These are phyloP conservation scores for Acleris laterana DNA, from an alignment of 2,888 invertebrate species.

Conservation along the genomic window DNA sequence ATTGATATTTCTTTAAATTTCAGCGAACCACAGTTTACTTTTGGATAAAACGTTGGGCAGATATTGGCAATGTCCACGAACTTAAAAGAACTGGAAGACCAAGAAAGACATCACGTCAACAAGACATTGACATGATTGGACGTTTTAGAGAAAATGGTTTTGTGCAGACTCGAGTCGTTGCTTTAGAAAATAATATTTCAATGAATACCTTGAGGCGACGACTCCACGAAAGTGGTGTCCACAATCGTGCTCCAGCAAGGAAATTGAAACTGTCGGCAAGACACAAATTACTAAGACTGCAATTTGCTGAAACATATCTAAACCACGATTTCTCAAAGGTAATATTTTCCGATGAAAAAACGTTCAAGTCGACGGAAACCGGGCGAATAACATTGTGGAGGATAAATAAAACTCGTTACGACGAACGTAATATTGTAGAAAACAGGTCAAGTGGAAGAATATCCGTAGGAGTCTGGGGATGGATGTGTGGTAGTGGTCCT, in stretches of 20 bases:
- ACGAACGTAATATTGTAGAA: conserved; percentile 3
- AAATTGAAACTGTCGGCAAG: conserved; percentile 27
- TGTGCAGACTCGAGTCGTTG: too few relatives aligned
- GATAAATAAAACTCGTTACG: conserved; percentile 20
- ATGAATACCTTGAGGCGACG: too few relatives aligned
- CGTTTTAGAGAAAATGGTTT: conserved; percentile 22
- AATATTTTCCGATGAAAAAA: background rate
- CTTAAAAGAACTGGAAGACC: conserved; percentile 1
- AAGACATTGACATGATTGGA: conserved; percentile 11
- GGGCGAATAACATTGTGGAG: conserved; percentile 27
- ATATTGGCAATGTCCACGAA: background rate
- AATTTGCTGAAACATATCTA: too few relatives aligned
- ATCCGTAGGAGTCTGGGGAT: conserved; percentile 18
- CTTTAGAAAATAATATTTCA: too few relatives aligned
- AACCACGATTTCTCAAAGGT: too few relatives aligned
- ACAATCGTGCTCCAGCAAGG: conserved; percentile 16
- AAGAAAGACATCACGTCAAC: conserved; percentile 26
- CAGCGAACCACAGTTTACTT: background rate
- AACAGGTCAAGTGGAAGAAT: conserved; percentile 12
- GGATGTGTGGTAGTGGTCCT: conserved; percentile 20
- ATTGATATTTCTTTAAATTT: background rate
- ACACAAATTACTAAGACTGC: conserved; percentile 30
- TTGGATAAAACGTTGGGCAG: background rate
- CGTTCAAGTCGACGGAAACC: too few relatives aligned
- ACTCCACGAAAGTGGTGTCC: conserved; percentile 31